Percentiles rank a stretch among this genome's conserved stretches.
phyloP scores from a whole-genome alignment of 2,113 vertebrate genomes.

The Arenaria interpres region DNA sequence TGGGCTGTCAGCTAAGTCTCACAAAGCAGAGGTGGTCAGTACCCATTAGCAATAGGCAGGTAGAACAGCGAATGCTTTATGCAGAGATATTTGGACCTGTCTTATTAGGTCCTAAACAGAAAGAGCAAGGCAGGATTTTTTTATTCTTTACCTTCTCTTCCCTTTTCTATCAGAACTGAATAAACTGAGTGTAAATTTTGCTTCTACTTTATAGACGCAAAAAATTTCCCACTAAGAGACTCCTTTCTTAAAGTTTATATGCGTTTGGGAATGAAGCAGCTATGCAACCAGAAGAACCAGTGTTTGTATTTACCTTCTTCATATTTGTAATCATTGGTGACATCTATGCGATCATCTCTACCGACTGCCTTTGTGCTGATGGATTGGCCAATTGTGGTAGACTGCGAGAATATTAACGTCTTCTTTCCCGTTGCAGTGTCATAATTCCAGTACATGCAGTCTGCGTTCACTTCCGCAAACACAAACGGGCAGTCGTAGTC shows the following conservation, averaged over 20 bases:
- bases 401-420: constrained; percentile 40
- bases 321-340: constrained; percentile 78
- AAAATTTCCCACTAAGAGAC: background rate
- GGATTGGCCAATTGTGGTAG: constrained; percentile 56
- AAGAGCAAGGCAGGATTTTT: background rate
- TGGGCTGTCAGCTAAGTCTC: background rate
- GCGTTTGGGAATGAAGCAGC: background rate
- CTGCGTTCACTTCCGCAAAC: constrained; percentile 80
- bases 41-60: background rate
- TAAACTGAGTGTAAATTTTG: background rate
- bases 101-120: background rate
- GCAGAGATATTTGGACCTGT: background rate
- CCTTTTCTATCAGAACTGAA: background rate
- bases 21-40: background rate
- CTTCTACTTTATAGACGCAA: background rate
- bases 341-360: constrained; percentile 67
- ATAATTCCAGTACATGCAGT: constrained; percentile 71
- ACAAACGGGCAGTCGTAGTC: constrained; percentile 72
- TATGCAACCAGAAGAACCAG: background rate
- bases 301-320: constrained; percentile 73
- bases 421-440: background rate
- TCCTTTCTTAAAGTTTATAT: background rate
- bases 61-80: background rate
- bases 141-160: background rate
- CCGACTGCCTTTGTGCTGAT: constrained; percentile 84